A percentile compares a stretch with the other conserved stretches of the same genome.
These are phyloP conservation scores for Taeniopygia guttata DNA, from an alignment of 2,797 vertebrate species.

Conservation along the genomic window DNA sequence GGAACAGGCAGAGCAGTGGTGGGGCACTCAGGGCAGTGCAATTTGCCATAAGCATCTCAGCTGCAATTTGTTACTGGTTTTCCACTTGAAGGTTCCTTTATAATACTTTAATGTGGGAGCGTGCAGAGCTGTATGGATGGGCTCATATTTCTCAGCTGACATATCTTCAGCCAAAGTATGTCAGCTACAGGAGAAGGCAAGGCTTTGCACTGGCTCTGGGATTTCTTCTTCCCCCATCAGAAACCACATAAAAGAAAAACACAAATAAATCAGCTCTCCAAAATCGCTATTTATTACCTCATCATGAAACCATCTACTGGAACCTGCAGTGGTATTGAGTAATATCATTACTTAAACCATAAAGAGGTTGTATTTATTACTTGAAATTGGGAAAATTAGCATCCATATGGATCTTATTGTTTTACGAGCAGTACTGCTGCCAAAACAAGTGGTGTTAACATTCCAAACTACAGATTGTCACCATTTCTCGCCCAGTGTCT, in stretches of 20 bases:
- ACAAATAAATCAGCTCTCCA: constrained; percentile 61
- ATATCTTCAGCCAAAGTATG: constrained; percentile 63
- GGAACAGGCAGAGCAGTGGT: neutral
- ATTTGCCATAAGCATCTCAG: constrained; percentile 22
- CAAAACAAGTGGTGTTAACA: constrained; percentile 66
- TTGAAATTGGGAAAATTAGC: constrained; percentile 65
- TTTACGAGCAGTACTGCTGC: constrained; percentile 32
- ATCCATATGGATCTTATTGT: constrained; percentile 67
- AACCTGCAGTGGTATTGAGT: constrained; percentile 59
- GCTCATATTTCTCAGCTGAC: constrained; percentile 64
- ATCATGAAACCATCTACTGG: constrained; percentile 52
- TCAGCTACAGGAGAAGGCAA: constrained; percentile 65
- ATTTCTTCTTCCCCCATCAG: constrained; percentile 50
- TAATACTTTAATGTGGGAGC: constrained; percentile 63
- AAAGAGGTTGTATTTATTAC: constrained; percentile 56
- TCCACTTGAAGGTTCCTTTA: constrained; percentile 59
- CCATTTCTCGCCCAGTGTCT: constrained; percentile 29
- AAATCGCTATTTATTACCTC: constrained; percentile 64
- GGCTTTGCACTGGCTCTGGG: constrained; percentile 43
- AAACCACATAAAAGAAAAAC: constrained; percentile 66
- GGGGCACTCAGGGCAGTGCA: neutral
- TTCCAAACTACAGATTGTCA: constrained; percentile 57
- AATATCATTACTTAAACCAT: constrained; percentile 62
- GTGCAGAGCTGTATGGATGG: constrained; percentile 19
- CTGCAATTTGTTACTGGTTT: constrained; percentile 65